Percentiles rank a stretch among this genome's conserved stretches.
Conservation (phyloP, 1,140 invertebrate species). For the Samia ricini region DNA sequence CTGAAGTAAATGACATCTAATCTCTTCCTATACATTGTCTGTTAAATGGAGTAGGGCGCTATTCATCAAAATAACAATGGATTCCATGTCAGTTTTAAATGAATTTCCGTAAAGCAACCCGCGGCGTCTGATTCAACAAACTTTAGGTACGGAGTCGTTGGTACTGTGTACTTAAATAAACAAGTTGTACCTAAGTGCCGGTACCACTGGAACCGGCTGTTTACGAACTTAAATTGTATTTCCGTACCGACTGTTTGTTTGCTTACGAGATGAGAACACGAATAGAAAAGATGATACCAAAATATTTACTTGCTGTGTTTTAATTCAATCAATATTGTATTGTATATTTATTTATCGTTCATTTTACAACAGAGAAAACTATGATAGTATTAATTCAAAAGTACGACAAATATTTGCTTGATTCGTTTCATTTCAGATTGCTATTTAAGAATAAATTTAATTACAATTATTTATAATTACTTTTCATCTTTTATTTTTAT, state of each 20-base stretch:
- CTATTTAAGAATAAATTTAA: too few species aligned
- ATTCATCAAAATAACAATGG: background rate
- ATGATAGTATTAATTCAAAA: too few species aligned
- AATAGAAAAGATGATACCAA: constrained; percentile 33
- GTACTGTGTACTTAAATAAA: constrained; percentile 20
- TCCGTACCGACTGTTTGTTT: constrained; percentile 33
- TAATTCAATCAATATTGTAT: background rate
- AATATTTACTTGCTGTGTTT: constrained; percentile 28
- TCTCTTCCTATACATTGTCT: too few species aligned
- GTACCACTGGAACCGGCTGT: constrained; percentile 26
- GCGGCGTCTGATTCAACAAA: background rate
- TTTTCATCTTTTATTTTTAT: too few species aligned
- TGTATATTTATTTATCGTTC: too few species aligned
- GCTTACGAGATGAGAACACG: constrained; percentile 32
- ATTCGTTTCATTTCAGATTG: too few species aligned
- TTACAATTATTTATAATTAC: too few species aligned
- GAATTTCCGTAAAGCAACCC: constrained; percentile 2
- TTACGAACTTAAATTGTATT: constrained; percentile 45
- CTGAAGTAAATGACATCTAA: background rate
- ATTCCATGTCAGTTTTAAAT: constrained; percentile 15
- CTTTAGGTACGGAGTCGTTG: constrained; percentile 7
- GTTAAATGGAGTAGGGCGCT: too few species aligned
- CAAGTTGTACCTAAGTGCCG: constrained; percentile 18
- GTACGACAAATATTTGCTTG: too few species aligned
- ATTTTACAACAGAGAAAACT: too few species aligned